Evolutionary conservation across 2,113 vertebrate species (phyloP).

Genomic region (Callipepla californica): DNA sequence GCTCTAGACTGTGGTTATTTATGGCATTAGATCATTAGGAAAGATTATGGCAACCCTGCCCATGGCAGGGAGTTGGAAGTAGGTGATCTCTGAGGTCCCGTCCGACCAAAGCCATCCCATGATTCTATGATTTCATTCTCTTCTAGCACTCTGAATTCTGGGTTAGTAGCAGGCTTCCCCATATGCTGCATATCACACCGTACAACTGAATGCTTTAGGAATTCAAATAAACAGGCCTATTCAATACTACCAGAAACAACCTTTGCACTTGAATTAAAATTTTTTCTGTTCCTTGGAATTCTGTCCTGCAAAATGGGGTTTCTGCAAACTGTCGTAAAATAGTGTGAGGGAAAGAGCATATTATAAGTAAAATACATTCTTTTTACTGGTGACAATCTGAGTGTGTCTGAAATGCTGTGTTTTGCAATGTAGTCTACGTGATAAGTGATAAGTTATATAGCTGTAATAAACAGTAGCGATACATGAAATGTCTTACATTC

Average conservation of each 20-base stretch:
- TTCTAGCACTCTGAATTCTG: neutral
- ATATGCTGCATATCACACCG: neutral
- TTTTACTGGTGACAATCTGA: slow-evolving; percentile 54
- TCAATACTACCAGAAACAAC: neutral
- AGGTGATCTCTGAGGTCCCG: no score
- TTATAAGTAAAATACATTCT: slow-evolving; percentile 41
- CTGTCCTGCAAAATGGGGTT: neutral
- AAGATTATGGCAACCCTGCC: neutral
- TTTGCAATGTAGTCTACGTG: slow-evolving; percentile 53
- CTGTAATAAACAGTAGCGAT: slow-evolving; percentile 50
- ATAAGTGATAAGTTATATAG: slow-evolving; percentile 59
- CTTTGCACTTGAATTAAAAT: neutral
- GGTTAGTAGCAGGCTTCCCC: neutral
- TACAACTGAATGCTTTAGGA: neutral
- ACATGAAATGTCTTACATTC: slow-evolving; percentile 52
- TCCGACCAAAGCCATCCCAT: no score
- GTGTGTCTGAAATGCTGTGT: slow-evolving; percentile 37
- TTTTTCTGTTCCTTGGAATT: neutral
- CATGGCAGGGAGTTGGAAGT: no score
- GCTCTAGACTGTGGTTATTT: neutral
- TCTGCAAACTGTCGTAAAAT: slow-evolving; percentile 16
- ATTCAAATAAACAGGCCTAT: neutral
- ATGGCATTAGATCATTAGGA: neutral
- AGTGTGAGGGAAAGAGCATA: neutral
- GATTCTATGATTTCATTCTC: no score